Percentiles rank a stretch among this genome's conserved stretches.
Conservation (phyloP, 2,888 invertebrate species). For the Eledona agricola region DNA sequence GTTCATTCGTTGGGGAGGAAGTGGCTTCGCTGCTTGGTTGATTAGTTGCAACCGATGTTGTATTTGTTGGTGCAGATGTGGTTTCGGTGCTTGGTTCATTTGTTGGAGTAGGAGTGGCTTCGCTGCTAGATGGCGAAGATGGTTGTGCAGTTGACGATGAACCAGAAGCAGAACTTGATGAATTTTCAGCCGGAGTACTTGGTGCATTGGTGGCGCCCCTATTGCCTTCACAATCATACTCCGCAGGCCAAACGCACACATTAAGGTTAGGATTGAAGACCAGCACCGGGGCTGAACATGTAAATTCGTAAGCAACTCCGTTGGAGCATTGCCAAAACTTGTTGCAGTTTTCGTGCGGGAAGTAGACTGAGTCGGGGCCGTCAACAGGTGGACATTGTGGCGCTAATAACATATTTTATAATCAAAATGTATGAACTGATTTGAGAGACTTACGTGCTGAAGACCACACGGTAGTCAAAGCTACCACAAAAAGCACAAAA, state of each 20-base stretch:
- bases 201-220: neutral
- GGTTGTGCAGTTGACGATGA: neutral
- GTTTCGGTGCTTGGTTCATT: too few species aligned
- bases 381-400: constrained; percentile 39
- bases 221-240: constrained; percentile 36
- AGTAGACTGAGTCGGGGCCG: constrained; percentile 40
- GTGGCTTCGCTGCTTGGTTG: too few species aligned
- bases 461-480: too few species aligned
- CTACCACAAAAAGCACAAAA: neutral
- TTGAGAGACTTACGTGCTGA: neutral
- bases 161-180: neutral
- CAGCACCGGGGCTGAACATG: constrained; percentile 33
- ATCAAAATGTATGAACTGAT: too few species aligned
- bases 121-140: too few species aligned
- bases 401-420: constrained; percentile 6
- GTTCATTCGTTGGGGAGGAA: too few species aligned
- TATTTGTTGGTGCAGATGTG: neutral
- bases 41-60: too few species aligned
- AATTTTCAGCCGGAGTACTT: neutral
- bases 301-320: constrained; percentile 37
- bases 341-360: constrained; percentile 41
- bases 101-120: too few species aligned
- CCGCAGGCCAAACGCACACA: constrained; percentile 42
- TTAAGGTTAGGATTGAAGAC: constrained; percentile 42
- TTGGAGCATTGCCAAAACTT: constrained; percentile 46